Evolutionary conservation across 2,888 invertebrate species (phyloP), one percentile per base, ranked within the genome.

Genomic region (Allophyes oxyacanthae): DNA sequence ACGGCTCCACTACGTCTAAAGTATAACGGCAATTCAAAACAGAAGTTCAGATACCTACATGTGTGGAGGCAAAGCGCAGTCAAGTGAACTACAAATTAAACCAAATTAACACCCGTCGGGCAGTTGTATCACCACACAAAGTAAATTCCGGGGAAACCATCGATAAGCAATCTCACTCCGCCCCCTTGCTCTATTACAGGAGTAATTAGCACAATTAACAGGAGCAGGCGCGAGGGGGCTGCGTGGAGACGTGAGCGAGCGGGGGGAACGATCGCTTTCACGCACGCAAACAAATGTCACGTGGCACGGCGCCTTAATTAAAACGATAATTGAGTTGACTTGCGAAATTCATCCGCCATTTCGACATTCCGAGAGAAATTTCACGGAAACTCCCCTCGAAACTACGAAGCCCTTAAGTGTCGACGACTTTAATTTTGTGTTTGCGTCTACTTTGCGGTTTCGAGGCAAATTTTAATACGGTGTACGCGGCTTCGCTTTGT

Each of bases 161-260:
- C 90, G 92, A 93, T 93, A 92, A 92, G 92, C 92, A 92, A 93
- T 92, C 92, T 91, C 87, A 83, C 87, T 83, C 85, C 87, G 85
- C 87, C 88, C 82, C 90, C 87, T 88, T 87, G 90, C 89, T 91
- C 93, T 89, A 91, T 94, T 94, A 94, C 92, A 90, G 90, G 87
- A 91, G 94, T 94, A 94, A 94, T 94, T 94, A 94, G 94, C 90
- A 87, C 94, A 94, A 94, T 94, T 94, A 94, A 93, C 94, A 89
- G 90, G 82, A 84, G 84, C 81, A 79, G 82, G 82, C 76, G 81
- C 55, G 64, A 67, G 72, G 75, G 80, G 80, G 64, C 67, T 63
- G 64, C 56, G 68, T 58, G 64, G 70, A 71, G 72, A 55, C 66
- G 63, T 65, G 70, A 33, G 64, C 57, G 64, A 56, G 78, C 37